A percentile compares a stretch with the other conserved stretches of the same genome.
Conservation (phyloP, 1,140 invertebrate species). For the Tenebrio molitor region DNA sequence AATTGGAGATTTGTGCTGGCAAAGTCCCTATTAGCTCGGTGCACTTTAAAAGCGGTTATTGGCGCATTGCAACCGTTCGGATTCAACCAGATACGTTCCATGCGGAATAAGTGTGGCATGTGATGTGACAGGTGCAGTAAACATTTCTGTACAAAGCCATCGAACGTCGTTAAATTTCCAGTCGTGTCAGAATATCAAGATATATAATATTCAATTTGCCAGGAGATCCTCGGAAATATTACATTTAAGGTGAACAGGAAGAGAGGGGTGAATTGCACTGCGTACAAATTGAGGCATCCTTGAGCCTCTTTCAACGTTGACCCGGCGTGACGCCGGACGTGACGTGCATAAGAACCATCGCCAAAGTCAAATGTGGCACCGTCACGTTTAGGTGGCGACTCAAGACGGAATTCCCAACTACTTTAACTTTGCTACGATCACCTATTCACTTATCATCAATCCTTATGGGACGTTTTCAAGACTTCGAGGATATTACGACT, state of each 20-base stretch:
- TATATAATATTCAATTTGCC: conserved; percentile 59
- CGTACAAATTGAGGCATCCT: conserved; percentile 58
- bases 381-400: conserved; percentile 46
- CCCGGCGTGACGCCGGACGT: conserved; percentile 53
- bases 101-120: neutral
- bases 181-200: conserved; percentile 55
- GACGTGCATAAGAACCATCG: conserved; percentile 48
- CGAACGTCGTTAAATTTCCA: conserved; percentile 48
- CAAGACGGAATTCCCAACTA: conserved; percentile 48
- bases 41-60: no score
- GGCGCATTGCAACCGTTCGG: no score
- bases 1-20: no score
- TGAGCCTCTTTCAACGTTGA: conserved; percentile 53
- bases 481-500: conserved; percentile 36
- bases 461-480: conserved; percentile 40
- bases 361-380: conserved; percentile 44
- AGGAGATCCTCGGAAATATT: conserved; percentile 56
- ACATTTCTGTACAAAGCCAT: conserved; percentile 13
- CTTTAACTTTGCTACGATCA: conserved; percentile 46
- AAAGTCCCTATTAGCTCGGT: no score
- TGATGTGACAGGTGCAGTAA: conserved; percentile 30
- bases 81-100: neutral
- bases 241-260: conserved; percentile 58
- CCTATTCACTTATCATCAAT: conserved; percentile 52
- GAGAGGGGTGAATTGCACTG: conserved; percentile 49